Evolutionary conservation across 1,140 invertebrate species (phyloP), one percentile per base, ranked within the genome.

Genomic region (Bombus huntii): DNA sequence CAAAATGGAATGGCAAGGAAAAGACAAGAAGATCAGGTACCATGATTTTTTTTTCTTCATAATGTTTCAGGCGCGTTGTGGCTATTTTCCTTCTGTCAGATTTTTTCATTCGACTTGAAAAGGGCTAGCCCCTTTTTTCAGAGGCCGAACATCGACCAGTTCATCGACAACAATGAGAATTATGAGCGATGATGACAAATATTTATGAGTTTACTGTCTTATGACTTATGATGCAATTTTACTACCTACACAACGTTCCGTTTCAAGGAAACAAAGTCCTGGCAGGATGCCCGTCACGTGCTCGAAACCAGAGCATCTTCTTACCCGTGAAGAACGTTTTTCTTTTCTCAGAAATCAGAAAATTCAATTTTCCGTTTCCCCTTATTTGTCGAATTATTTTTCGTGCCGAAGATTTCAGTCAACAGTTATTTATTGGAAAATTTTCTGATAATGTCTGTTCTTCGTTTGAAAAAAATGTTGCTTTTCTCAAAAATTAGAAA

Each of bases 131-230:
- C 75, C 81, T 82, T 76, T 80, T 66, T 62, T n/a, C 22, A 8
- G 10, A n/a, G 57, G 25, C 34, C 42, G 34, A 39, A n/a, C 53
- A 18, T 37, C 15, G 22, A 1, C 31, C 3, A 68, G 62, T 76
- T 62, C 9, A 47, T 12, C 22, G 62, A 22, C 31, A 18, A 90
- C 90, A 92, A 90, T 90, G 78, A 68, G 88, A 72, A 92, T 92
- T 90, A 93, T 92, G 79, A 82, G 47, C 87, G 89, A 92, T 93
- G 80, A 93, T 93, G 91, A 92, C 85, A 77, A 90, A 89, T 92
- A 92, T 93, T 93, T 92, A 92, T 87, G 87, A 88, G 81, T 92
- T 92, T 93, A 91, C 82, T 83, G 92, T 81, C 82, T 88, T 81
- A 91, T 86, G 87, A 87, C 18, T 92, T 91, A 91, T 37, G 79